Evolutionary conservation across 2,888 invertebrate species (phyloP), one percentile per base, ranked within the genome.

Genomic region (Lomographa bimaculata): DNA sequence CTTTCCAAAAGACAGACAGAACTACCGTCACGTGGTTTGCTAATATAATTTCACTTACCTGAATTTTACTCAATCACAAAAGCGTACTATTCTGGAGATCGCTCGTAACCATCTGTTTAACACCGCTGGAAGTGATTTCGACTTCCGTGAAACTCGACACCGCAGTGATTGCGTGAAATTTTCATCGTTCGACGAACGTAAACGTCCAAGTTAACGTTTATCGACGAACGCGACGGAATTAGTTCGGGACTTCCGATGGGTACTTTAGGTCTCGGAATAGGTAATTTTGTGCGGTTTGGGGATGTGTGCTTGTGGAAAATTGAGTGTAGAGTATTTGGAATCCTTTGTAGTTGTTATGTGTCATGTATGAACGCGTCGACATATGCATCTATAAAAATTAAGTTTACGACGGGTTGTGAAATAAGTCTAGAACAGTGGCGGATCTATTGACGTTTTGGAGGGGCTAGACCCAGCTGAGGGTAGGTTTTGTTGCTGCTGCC

Each of bases 171-270:
- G 57, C 57, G 54, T 64, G 59, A 63, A 69, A 69, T 58, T 67
- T 67, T 67, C 63, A 63, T 57, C 52, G 43, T 46, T 40, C 49
- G 27, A 50, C 35, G 60, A 54, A 60, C 56, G 63, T 64, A 55
- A 58, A 60, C 56, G 62, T 42, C 34, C 39, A 57, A 60, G 59
- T 64, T 71, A 66, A 70, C 64, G 61, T 66, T 69, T 71, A 74
- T 72, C 58, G 67, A 50, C 43, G 54, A 57, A 57, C 50, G 52
- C 41, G 62, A 46, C 57, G 60, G 50, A 69, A 73, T 71, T 71
- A 67, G 63, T 60, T 60, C 53, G 57, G 32, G 48, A 61, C 64
- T 66, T 68, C 56, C 41, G 52, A 49, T 55, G 50, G 35, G 21
- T 21, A 21, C 26, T 36, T 42, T 26, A 26, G 26, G 36, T 30